Percentiles rank a stretch among this genome's conserved stretches.
phyloP scores from a whole-genome alignment of 1,140 invertebrate species.

The Lordiphosa collinella region DNA sequence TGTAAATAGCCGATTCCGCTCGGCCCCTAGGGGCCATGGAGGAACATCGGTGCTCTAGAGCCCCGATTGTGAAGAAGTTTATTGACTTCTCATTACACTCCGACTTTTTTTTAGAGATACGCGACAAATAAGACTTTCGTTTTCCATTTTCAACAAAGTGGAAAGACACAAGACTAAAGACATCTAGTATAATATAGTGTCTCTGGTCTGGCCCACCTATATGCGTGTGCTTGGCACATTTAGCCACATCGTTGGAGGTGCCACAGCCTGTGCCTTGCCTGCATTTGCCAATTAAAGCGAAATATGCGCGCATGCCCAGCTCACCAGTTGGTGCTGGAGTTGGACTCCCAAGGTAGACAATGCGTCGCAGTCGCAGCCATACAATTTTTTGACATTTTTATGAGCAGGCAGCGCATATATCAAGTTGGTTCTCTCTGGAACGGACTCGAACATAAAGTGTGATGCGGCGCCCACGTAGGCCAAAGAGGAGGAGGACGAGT shows the following conservation, averaged over 20 bases:
- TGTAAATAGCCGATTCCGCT: no score
- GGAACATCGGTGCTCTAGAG: no score
- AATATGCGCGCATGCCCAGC: conserved; percentile 72
- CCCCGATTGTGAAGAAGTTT: no score
- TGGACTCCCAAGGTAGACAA: conserved; percentile 48
- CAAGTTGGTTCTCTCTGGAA: conserved; percentile 60
- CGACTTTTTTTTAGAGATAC: no score
- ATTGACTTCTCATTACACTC: no score
- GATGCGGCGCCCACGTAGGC: conserved; percentile 69
- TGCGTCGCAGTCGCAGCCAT: conserved; percentile 53
- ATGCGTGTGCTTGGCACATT: conserved; percentile 67
- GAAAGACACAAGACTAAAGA: no score
- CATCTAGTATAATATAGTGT: neutral
- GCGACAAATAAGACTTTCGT: no score
- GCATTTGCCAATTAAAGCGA: conserved; percentile 73
- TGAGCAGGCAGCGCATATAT: conserved; percentile 78
- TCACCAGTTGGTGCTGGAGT: conserved; percentile 13
- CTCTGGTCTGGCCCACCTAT: conserved; percentile 55
- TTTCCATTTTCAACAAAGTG: no score
- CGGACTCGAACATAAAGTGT: conserved; percentile 48
- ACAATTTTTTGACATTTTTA: conserved; percentile 79
- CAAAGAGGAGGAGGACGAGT: conserved; percentile 27
- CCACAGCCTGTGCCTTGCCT: conserved; percentile 25
- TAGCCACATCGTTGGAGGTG: conserved; percentile 74
- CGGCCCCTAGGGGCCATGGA: no score